Percentiles rank a stretch among this genome's conserved stretches.
These are phyloP conservation scores for Ginglymostoma cirratum DNA, from an alignment of 2,113 vertebrate genomes.

Conservation along the genomic window DNA sequence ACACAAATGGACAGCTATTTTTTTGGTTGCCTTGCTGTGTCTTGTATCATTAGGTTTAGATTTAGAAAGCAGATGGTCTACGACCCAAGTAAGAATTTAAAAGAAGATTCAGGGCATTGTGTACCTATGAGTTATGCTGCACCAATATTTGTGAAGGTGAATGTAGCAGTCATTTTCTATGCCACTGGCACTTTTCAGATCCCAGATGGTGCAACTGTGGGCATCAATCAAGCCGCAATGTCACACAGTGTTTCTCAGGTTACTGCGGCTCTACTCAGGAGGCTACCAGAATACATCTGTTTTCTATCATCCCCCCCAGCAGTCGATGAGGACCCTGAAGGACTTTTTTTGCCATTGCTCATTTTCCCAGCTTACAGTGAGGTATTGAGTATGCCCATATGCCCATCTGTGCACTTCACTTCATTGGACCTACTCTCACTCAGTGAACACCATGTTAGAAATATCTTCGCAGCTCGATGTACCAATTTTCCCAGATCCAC, in stretches of 20 bases:
- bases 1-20: neutral
- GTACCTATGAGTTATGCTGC: neutral
- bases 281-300: neutral
- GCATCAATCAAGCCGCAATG: constrained; percentile 29
- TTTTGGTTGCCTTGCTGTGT: neutral
- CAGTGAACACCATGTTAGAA: neutral
- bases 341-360: constrained; percentile 14
- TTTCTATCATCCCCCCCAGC: neutral
- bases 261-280: constrained; percentile 28
- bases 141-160: constrained; percentile 13
- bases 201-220: constrained; percentile 19
- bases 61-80: neutral
- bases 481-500: neutral
- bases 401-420: neutral
- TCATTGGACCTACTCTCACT: neutral
- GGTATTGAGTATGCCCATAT: neutral
- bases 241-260: constrained; percentile 34
- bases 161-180: neutral
- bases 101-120: neutral
- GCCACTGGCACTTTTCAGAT: constrained; percentile 30
- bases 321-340: neutral
- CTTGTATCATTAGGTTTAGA: neutral
- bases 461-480: neutral
- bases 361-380: neutral
- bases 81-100: neutral